A percentile compares a stretch with the other conserved stretches of the same genome.
Evolutionary conservation across 2,797 vertebrate genomes (phyloP).

Genomic region (Valencia hispanica): DNA sequence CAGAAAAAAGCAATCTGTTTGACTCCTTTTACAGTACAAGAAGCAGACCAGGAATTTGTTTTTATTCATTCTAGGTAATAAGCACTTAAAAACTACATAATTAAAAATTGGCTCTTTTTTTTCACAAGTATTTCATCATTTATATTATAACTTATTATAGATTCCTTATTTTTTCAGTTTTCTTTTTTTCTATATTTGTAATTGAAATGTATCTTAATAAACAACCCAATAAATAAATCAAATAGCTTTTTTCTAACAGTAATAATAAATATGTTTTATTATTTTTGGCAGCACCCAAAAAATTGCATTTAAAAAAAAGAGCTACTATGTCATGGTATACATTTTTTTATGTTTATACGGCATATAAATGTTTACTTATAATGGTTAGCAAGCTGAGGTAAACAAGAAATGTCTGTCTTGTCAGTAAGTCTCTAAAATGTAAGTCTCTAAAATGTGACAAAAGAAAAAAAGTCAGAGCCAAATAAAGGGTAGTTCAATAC

Average conservation of each 20-base stretch:
- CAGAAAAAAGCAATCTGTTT: neutral
- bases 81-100: neutral
- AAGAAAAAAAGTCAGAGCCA: constrained; percentile 8
- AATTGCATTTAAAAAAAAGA: neutral
- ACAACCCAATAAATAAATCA: neutral
- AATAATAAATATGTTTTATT: neutral
- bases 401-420: neutral
- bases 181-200: neutral
- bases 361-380: neutral
- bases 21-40: neutral
- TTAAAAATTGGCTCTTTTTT: neutral
- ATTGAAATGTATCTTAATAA: no score
- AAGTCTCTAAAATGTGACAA: constrained; percentile 9
- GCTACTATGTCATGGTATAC: neutral
- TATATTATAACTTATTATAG: neutral
- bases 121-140: neutral
- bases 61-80: neutral
- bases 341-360: neutral
- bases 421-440: neutral
- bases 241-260: neutral
- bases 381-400: neutral
- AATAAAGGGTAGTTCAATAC: constrained; percentile 34
- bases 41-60: neutral
- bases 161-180: neutral
- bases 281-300: neutral